Conservation (phyloP, 2,888 invertebrate species). For the Gymnoscelis rufifasciata region DNA sequence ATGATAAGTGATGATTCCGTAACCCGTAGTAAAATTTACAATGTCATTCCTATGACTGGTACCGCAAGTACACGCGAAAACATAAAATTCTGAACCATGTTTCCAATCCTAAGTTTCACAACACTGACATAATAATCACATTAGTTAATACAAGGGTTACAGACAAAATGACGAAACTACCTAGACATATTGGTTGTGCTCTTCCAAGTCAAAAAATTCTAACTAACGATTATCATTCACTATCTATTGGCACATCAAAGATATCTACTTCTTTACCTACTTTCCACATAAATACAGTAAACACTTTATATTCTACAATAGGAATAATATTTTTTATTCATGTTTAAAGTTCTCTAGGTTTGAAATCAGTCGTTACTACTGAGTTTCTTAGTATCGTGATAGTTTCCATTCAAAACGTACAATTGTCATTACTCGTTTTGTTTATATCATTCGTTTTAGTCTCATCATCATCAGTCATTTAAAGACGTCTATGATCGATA, state of each 20-base stretch:
- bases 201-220: conserved; percentile 35
- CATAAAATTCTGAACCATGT: conserved; percentile 26
- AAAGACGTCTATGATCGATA: conserved; percentile 38
- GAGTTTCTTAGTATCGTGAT: conserved; percentile 1
- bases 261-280: conserved; percentile 38
- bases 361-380: conserved; percentile 35
- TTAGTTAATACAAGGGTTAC: conserved; percentile 36
- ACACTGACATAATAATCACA: conserved; percentile 49
- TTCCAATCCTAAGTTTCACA: conserved; percentile 49
- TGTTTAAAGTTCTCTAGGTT: conserved; percentile 27
- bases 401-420: too few species aligned
- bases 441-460: conserved; percentile 39
- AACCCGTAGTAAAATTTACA: conserved; percentile 31
- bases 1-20: conserved; percentile 23
- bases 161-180: conserved; percentile 34
- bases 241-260: conserved; percentile 48
- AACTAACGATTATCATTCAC: conserved; percentile 36
- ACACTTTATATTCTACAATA: conserved; percentile 41
- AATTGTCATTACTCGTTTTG: conserved; percentile 30
- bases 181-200: conserved; percentile 35
- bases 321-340: conserved; percentile 40
- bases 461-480: conserved; percentile 53
- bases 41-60: background rate
- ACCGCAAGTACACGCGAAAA: conserved; percentile 6
- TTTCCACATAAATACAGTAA: conserved; percentile 41